These are phyloP conservation scores for Dryadula phaetusa DNA, from an alignment of 2,888 invertebrate species.

Conservation along the genomic window DNA sequence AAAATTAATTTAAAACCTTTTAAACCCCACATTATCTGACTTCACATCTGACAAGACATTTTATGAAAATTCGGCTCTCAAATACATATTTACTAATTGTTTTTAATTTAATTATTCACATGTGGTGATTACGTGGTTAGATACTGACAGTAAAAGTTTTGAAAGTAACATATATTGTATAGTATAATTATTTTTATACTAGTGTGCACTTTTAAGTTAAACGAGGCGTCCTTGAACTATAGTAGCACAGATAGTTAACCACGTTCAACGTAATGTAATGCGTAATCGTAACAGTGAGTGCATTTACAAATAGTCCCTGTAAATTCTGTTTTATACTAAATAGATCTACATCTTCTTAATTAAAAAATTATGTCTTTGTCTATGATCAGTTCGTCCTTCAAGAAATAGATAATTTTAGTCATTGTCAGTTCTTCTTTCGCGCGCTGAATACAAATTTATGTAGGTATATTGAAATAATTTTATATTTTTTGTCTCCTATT, in stretches of 20 bases:
- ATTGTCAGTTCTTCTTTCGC: neutral
- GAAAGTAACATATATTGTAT: constrained; percentile 36
- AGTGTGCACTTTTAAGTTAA: constrained; percentile 43
- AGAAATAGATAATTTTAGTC: neutral
- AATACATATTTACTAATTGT: constrained; percentile 28
- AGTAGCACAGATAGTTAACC: constrained; percentile 54
- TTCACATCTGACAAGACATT: constrained; percentile 25
- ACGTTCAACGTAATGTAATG: constrained; percentile 46
- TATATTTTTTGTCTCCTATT: too few relatives aligned
- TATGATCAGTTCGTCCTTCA: neutral
- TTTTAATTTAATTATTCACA: constrained; percentile 23
- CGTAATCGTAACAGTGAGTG: constrained; percentile 24
- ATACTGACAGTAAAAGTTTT: constrained; percentile 39
- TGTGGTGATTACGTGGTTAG: constrained; percentile 26
- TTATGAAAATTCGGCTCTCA: constrained; percentile 9
- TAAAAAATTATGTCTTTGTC: neutral
- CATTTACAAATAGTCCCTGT: constrained; percentile 27
- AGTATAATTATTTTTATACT: constrained; percentile 26
- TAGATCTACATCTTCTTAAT: too few relatives aligned
- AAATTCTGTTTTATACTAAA: neutral
- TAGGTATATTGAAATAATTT: too few relatives aligned
- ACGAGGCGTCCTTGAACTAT: constrained; percentile 70
- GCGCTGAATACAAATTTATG: too few relatives aligned
- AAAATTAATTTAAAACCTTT: constrained; percentile 46
- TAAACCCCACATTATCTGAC: constrained; percentile 35